Evolutionary conservation across 2,113 vertebrate species (phyloP), one percentile per base, ranked within the genome.

Genomic region (Ondatra zibethicus): DNA sequence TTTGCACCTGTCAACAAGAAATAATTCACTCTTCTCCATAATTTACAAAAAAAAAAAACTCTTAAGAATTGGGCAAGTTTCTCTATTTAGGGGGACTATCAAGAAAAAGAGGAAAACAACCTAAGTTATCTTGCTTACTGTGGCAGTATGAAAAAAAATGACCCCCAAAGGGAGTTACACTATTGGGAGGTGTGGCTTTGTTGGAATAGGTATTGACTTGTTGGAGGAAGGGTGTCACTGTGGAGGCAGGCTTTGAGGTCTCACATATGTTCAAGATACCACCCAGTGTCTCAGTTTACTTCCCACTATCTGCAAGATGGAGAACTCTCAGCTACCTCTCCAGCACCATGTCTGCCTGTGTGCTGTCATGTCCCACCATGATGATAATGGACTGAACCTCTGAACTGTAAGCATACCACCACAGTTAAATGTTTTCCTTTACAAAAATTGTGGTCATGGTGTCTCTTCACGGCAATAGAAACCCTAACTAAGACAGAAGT

Each of bases 31-130:
- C 73, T 76, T 85, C 63, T 88, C 55, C 33, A 82, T 58, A 84
- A 94, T 78, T 77, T 42, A 72, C 61, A 58, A 80, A 27, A 42
- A 42, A 75, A 65, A 72, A 66, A 90, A 86, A 5, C 78, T 75
- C n/a, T 89, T 82, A 96, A 58, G 61, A 95, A 89, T 88, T 81
- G 77, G 55, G 50, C 25, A 81, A 91, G 27, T 76, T 93, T 88
- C 72, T 68, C 39, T 61, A 66, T 76, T 66, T 76, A 66, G 31
- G 86, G 39, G 47, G 55, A 78, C 11, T 33, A 14, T 9, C 27
- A 92, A 50, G 23, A n/a, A 36, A 77, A 80, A 36, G 21, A 39
- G 13, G 29, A 13, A 25, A 70, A 76, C 61, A 47, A 52, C 31
- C 36, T 17, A 73, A 61, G 33, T 47, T 45, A 25, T 39, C 70